Evolutionary conservation across 1,140 invertebrate genomes (phyloP), one percentile per base, ranked within the genome.

Genomic region (Nephotettix cincticeps): DNA sequence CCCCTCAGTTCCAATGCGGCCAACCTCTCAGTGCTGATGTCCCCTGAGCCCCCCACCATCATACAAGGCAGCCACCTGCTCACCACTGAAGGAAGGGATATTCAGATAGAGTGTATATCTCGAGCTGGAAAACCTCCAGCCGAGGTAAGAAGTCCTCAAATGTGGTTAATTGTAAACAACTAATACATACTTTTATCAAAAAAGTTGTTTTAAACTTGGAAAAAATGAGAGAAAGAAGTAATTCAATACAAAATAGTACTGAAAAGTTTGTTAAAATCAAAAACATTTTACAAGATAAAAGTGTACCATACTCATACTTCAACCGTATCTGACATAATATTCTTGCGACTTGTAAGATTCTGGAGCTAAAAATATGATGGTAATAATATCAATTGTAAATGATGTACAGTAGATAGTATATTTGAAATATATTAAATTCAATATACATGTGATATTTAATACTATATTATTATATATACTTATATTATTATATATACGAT

Each of bases 121-220:
- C 83, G 89, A 70, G 94, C 90, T 27, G 95, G 95, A 51, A 97
- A 97, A 80, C 96, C 96, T 19, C 91, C 94, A 0, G 93, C 95
- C 11, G 93, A 95, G 87, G 92, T 91, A 86, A 89, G n/a, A n/a
- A n/a, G n/a, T n/a, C n/a, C n/a, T n/a, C n/a, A n/a, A n/a, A n/a
- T n/a, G n/a, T n/a, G n/a, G n/a, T 85, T 13, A 21, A 27, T 11
- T 43, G n/a, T 9, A 17, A 9, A 11, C 4, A 47, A 68, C 6
- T 40, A 40, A 40, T 9, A 6, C 17, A 9, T 17, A 40, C 36
- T 17, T 9, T 9, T 40, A 40, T 9, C 36, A 40, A 6, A 40
- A 40, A 9, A 40, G 6, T 40, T 40, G 36, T 17, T 40, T 40
- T 40, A 6, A 40, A 9, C 17, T 40, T 40, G 36, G 17, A 40